Base-by-base conservation (phyloP, 2,888 invertebrate genomes). In the Ischnus inquisitorius region DNA sequence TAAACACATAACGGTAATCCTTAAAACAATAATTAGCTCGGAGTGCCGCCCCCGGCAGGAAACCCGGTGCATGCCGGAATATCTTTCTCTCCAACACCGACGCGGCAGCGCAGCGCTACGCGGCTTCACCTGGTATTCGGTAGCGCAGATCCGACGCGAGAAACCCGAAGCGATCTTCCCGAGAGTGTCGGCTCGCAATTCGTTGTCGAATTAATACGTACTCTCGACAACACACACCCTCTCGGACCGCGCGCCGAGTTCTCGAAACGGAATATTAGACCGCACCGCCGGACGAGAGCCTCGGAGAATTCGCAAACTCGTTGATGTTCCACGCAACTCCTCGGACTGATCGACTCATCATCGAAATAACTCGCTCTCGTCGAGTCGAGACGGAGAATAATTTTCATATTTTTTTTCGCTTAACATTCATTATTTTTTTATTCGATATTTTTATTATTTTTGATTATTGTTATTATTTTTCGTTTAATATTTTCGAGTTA, bases 1-100 rank as follows among this genome's bases (percentile, higher is more conserved):
- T 93, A 93, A 93, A 93, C 92, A 90, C 93, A 93, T 93, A 93
- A 93, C 91, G 91, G 91, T 93, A 93, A 93, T 93, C 93, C 93
- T 92, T 92, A 92, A 93, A 93, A 93, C 93, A 93, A 93, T 93
- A 93, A 93, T 93, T 93, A 93, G 93, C 91, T 88, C 82, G 85
- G 88, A 86, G 89, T 87, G 88, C 88, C 88, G 86, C 89, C 88
- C 81, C 79, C 76, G 68, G 75, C 82, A 74, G 85, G 79, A 86
- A 79, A 75, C 80, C 78, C 75, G 78, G 76, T 72, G 71, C 65
- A 81, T 48, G 71, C 69, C 62, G 28, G 54, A 41, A 34, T 34
- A 34, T 34, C 64, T 67, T 48, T 79, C 74, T 84, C 78, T 68
- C 64, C 46, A 19, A n/a, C n/a, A n/a, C n/a, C n/a, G 77, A n/a